Base-by-base conservation (phyloP, 2,888 invertebrate genomes). In the Fissipunctia ypsillon region DNA sequence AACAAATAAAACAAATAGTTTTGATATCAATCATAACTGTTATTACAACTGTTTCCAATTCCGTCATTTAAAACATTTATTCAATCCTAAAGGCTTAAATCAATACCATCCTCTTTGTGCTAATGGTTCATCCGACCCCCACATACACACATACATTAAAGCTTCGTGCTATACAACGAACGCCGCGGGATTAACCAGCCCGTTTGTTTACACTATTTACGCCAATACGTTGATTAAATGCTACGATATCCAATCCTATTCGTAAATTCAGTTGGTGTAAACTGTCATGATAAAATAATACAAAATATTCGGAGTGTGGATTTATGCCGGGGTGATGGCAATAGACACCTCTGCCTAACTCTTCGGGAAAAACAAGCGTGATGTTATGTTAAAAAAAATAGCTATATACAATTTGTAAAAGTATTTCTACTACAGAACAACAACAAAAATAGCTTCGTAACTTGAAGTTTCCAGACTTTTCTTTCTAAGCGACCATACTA, bases 181-280 rank as follows among this genome's bases (percentile, higher is more conserved):
- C 12, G 38, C 65, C 25, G n/a, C 25, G 43, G 83, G 78, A 80
- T 82, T 80, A 82, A 65, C 50, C 25, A 28, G 14, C 41, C n/a
- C 3, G 48, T 80, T 72, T 82, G 61, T 61, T 74, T 56, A 72
- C 43, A 81, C 43, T 69, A 72, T 78, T 82, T 57, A 54, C 61
- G 45, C 43, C 82, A 66, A 54, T 72, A 66, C 28, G 3, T 12
- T 35, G 69, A 81, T 77, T 77, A 72, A 81, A 65, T 16, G 22
- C 50, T 45, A n/a, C 38, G n/a, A 70, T 65, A 61, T 50, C 10
- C 14, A 68, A 68, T 68, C 54, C 52, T 76, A 52, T 57, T 50
- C 35, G 28, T 54, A 57, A 38, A 71, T 35, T 35, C 12, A 0
- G 16, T 60, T 48, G 19, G 50, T 19, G 57, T 61, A 31, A 63